Percentiles rank a stretch among this genome's conserved stretches.
Conservation (phyloP, 1,140 invertebrate genomes). For the Trachymyrmex cornetzi region DNA sequence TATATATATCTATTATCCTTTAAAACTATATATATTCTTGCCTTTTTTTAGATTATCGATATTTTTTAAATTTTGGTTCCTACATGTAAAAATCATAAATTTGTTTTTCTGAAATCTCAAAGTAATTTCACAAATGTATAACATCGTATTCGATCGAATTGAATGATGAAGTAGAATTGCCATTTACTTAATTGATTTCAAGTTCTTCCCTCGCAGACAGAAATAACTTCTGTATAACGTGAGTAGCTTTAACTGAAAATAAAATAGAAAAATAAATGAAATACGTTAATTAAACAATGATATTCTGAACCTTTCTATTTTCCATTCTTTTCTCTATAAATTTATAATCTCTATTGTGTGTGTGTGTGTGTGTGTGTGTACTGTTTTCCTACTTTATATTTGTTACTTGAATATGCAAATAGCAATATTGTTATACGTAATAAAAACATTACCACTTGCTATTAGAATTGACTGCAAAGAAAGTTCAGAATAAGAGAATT, state of each 20-base stretch:
- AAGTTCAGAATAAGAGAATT: not conserved
- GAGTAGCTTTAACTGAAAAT: slow-evolving; percentile 69
- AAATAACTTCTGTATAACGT: slow-evolving; percentile 69
- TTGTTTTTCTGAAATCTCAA: not conserved
- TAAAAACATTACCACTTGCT: not conserved
- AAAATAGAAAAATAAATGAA: slow-evolving; percentile 18
- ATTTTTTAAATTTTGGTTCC: not conserved
- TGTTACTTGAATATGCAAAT: not conserved
- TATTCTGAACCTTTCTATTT: not conserved
- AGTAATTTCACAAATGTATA: not conserved
- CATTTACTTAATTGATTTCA: slow-evolving; percentile 46
- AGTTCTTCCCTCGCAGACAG: slow-evolving; percentile 72
- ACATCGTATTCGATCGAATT: not conserved
- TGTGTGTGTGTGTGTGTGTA: no score
- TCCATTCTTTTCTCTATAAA: not conserved
- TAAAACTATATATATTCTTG: not conserved
- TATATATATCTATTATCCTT: not conserved
- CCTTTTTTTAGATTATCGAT: not conserved
- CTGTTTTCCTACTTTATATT: not conserved
- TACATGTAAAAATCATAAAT: not conserved
- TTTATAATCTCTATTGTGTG: not conserved
- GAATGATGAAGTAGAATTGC: not conserved
- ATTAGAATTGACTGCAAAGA: not conserved
- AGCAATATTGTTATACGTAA: not conserved
- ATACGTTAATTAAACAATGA: not conserved